phyloP scores from a whole-genome alignment of 2,888 invertebrate species.

The Tachina lurida region DNA sequence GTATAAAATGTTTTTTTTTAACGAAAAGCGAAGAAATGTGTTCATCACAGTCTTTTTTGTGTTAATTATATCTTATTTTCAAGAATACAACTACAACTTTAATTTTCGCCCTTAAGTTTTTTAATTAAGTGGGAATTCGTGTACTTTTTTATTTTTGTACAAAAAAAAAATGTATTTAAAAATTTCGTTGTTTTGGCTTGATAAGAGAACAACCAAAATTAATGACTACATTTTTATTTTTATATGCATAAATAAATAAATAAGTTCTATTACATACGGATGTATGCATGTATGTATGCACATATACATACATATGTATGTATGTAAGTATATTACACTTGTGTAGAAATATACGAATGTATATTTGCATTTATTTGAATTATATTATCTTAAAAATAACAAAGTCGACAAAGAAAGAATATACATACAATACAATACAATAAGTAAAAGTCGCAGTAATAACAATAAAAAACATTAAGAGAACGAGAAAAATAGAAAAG shows the following conservation, averaged over 20 bases:
- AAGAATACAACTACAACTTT: not conserved
- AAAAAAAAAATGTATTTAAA: slow-evolving; percentile 7
- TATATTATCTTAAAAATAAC: slow-evolving; percentile 29
- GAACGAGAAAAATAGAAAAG: slow-evolving; percentile 7
- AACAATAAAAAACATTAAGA: slow-evolving; percentile 23
- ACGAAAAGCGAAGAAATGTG: too few relatives aligned
- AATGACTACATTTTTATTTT: not conserved
- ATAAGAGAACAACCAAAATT: slow-evolving; percentile 24
- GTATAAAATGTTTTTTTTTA: too few relatives aligned
- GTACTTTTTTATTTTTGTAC: slow-evolving; percentile 12
- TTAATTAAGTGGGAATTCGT: slow-evolving; percentile 34
- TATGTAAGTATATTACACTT: not conserved
- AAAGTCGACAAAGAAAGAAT: slow-evolving; percentile 17
- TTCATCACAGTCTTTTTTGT: not conserved
- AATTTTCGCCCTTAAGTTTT: slow-evolving; percentile 32
- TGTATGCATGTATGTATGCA: not conserved
- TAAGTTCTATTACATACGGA: not conserved
- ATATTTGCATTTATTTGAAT: slow-evolving; percentile 43
- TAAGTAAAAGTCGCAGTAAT: slow-evolving; percentile 21
- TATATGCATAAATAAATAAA: not conserved
- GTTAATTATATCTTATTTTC: not conserved
- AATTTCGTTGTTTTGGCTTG: slow-evolving; percentile 30
- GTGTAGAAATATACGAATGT: not conserved
- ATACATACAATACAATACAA: too few relatives aligned
- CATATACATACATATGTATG: not conserved